These are phyloP conservation scores for Dermatophagoides farinae DNA, from an alignment of 1,140 invertebrate species.

Conservation along the genomic window DNA sequence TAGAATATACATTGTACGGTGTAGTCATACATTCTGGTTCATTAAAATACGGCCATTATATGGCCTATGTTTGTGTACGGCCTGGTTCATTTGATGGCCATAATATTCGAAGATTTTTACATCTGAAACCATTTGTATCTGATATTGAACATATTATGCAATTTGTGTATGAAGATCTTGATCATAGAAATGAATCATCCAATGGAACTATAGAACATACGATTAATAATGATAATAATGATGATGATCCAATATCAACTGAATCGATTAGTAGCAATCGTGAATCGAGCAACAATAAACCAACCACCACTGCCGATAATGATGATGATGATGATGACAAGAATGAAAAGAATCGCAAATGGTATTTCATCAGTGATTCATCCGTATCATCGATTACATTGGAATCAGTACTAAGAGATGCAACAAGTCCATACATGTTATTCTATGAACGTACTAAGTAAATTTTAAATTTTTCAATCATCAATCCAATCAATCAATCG, in stretches of 20 bases:
- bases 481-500: too few species aligned
- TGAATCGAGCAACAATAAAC: slow-evolving; percentile 8
- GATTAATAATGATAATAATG: slow-evolving; percentile 11
- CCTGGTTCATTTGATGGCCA: slow-evolving; percentile 21
- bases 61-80: slow-evolving; percentile 52
- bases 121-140: slow-evolving; percentile 21
- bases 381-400: slow-evolving; percentile 55
- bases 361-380: slow-evolving; percentile 84
- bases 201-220: too few species aligned
- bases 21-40: slow-evolving; percentile 82
- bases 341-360: slow-evolving; percentile 37
- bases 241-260: neutral
- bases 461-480: neutral
- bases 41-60: slow-evolving; percentile 78
- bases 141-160: slow-evolving; percentile 16
- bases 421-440: slow-evolving; percentile 75
- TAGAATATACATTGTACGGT: slow-evolving; percentile 64
- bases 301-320: neutral
- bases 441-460: slow-evolving; percentile 69
- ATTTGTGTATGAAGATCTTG: neutral
- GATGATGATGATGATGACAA: neutral
- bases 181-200: neutral
- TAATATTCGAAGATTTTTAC: slow-evolving; percentile 22
- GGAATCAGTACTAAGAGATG: slow-evolving; percentile 43
- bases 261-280: slow-evolving; percentile 20